phyloP scores from a whole-genome alignment of 2,797 vertebrate genomes.

The Pitangus sulphuratus region DNA sequence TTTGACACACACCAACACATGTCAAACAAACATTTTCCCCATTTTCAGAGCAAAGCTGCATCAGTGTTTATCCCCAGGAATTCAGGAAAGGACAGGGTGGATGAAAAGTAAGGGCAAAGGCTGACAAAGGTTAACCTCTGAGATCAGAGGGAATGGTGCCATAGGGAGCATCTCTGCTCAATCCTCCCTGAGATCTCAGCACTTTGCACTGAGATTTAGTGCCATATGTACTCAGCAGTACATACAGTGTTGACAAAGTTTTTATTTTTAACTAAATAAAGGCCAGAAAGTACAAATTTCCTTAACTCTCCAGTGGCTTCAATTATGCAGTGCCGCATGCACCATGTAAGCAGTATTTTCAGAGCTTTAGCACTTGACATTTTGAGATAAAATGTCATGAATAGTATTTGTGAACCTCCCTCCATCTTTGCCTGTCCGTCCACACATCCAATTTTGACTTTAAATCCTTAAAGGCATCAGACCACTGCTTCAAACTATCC shows the following conservation, averaged over 20 bases:
- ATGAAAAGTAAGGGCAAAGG: not conserved
- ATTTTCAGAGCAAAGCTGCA: not conserved
- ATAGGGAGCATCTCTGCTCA: not conserved
- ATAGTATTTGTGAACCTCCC: slow-evolving; percentile 20
- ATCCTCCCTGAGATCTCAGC: not conserved
- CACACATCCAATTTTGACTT: not conserved
- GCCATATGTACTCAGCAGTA: not conserved
- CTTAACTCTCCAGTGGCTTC: slow-evolving; percentile 27
- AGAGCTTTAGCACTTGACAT: slow-evolving; percentile 66
- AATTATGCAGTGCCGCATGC: slow-evolving; percentile 31
- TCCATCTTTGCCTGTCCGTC: not conserved
- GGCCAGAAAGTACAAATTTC: slow-evolving; percentile 40
- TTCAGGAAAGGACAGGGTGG: not conserved
- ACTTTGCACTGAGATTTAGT: slow-evolving; percentile 16
- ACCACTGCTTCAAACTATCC: not conserved
- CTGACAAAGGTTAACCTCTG: not conserved
- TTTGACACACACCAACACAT: not conserved
- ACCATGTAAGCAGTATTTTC: slow-evolving; percentile 38
- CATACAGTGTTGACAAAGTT: not conserved
- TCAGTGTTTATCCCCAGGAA: not conserved
- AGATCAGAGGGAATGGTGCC: not conserved
- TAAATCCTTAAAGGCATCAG: slow-evolving; percentile 33
- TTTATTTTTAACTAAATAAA: slow-evolving; percentile 55
- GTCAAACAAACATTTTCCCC: not conserved
- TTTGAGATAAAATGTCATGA: slow-evolving; percentile 68